A percentile compares a stretch with the other conserved stretches of the same genome.
Evolutionary conservation across 2,888 invertebrate species (phyloP).

Genomic region (Mycalesis mineus): DNA sequence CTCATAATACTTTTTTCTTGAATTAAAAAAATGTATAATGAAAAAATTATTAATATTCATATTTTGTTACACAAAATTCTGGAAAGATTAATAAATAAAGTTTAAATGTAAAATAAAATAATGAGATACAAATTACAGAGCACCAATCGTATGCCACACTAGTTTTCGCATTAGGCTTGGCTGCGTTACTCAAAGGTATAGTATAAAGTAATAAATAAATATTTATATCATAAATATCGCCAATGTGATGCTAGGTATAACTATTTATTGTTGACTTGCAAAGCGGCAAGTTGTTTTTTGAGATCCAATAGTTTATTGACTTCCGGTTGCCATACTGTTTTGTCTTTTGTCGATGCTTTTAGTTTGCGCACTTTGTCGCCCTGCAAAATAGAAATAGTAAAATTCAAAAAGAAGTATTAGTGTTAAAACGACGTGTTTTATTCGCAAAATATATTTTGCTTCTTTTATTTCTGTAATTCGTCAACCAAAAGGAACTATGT

Average conservation of each 20-base stretch:
- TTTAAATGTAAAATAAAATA: too few species aligned
- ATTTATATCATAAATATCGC: too few species aligned
- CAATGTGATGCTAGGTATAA: not conserved
- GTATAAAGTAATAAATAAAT: too few species aligned
- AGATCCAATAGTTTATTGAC: slow-evolving; percentile 84
- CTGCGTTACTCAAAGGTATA: too few species aligned
- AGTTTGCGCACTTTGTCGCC: slow-evolving; percentile 86
- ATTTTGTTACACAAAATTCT: too few species aligned
- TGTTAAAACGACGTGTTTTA: too few species aligned
- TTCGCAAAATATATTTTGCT: not conserved
- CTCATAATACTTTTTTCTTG: not conserved
- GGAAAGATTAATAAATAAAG: too few species aligned
- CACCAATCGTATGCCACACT: too few species aligned
- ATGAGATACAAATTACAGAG: too few species aligned
- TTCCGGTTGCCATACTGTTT: slow-evolving; percentile 86
- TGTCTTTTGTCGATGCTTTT: slow-evolving; percentile 86
- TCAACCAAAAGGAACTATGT: not conserved
- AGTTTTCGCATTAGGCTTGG: too few species aligned
- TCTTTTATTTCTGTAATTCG: not conserved
- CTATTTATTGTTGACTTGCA: slow-evolving; percentile 30
- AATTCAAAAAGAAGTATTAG: too few species aligned
- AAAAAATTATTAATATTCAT: too few species aligned
- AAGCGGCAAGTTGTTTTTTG: slow-evolving; percentile 81
- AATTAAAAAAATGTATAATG: not conserved
- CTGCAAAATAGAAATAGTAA: slow-evolving; percentile 56